Evolutionary conservation across 1,140 invertebrate genomes (phyloP), one percentile per base, ranked within the genome.

Genomic region (Dreissena rostriformis): DNA sequence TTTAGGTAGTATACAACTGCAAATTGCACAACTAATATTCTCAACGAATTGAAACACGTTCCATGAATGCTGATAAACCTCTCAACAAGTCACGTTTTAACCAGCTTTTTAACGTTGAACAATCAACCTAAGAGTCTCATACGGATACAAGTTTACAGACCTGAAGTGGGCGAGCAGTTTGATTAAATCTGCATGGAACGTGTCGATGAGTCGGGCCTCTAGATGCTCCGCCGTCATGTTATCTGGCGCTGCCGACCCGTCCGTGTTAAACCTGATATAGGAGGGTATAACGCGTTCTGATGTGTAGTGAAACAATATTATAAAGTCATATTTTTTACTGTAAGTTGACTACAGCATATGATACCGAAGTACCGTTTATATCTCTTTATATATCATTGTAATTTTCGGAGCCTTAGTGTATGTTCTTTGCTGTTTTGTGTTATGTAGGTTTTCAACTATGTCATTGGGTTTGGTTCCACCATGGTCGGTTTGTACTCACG

Each of bases 161-260:
- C 84, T 87, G 51, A 92, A 89, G 29, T 73, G 67, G 15, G 66
- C 75, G 29, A 91, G 70, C 6, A 92, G 71, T 65, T 88, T 90
- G 17, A 91, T 80, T 75, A 89, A 91, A 68, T 92, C 91, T 19
- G 82, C 84, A 66, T 92, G 91, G n/a, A 92, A 86, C 29, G 72
- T 86, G 65, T 90, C 87, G 14, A 91, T 86, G 15, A 92, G 67
- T 53, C 78, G 77, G 14, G 85, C 79, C 24, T 90, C 88, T 52
- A 90, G 55, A 26, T 87, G 71, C 14, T 88, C 89, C 39, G 86
- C 81, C 8, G 75, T 76, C 51, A 90, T 65, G 11, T 63, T 66
- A 12, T 79, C 52, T 17, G 61, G 10, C 19, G 15, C 22, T 22
- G 71, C 11, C 55, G 28, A 14, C 55, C 52, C 77, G 76, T 87